These are phyloP conservation scores for Cyclina sinensis DNA, from an alignment of 1,140 invertebrate species.

Conservation along the genomic window DNA sequence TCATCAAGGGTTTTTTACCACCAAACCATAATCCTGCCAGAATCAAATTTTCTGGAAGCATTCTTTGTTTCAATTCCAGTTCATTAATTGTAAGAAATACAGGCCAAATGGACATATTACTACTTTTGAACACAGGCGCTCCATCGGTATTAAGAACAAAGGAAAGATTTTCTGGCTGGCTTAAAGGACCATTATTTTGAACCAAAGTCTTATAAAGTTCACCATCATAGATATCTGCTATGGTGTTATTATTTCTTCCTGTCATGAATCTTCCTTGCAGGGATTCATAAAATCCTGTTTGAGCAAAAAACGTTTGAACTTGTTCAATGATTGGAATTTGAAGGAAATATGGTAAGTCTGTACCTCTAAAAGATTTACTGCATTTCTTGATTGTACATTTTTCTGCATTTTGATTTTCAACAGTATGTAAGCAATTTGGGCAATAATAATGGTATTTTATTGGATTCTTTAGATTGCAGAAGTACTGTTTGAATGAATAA, in stretches of 20 bases:
- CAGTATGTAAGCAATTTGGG: neutral
- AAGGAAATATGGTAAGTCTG: neutral
- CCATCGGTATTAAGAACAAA: conserved; percentile 64
- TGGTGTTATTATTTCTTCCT: neutral
- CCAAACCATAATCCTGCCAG: too few species aligned
- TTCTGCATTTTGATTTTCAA: neutral
- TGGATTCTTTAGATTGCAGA: neutral
- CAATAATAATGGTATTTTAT: neutral
- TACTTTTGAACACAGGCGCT: too few species aligned
- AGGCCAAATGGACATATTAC: conserved; percentile 62
- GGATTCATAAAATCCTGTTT: neutral
- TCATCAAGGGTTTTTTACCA: too few species aligned
- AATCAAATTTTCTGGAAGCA: conserved; percentile 61
- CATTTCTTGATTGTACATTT: neutral
- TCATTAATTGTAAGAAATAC: conserved; percentile 67
- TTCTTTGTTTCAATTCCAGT: conserved; percentile 48
- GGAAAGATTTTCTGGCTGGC: conserved; percentile 34
- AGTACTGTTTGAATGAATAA: too few species aligned
- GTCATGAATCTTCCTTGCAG: neutral
- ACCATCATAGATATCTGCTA: conserved; percentile 65
- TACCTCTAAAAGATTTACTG: neutral
- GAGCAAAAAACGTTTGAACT: neutral
- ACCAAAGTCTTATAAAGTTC: conserved; percentile 34
- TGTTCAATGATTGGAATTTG: neutral
- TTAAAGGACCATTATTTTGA: conserved; percentile 28